Evolutionary conservation across 2,888 invertebrate genomes (phyloP).

Genomic region (Limnephilus lunatus): DNA sequence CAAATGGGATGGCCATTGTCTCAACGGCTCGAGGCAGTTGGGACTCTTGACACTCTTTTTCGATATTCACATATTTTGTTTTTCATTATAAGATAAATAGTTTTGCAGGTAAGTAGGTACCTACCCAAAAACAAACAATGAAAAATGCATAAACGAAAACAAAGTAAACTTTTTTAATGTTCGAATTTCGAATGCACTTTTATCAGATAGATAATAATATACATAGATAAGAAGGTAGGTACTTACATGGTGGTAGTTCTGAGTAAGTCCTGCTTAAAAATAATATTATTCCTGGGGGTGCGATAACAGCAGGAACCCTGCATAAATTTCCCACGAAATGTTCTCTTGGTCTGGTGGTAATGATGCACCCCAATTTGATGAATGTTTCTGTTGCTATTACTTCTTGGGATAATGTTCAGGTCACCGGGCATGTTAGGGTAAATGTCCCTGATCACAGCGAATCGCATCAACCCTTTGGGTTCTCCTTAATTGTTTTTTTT

Average conservation of each 20-base stretch:
- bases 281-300: conserved; percentile 20
- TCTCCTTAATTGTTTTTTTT: neutral
- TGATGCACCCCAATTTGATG: conserved; percentile 8
- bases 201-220: neutral
- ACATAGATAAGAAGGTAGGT: neutral
- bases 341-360: conserved; percentile 24
- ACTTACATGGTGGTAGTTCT: conserved; percentile 42
- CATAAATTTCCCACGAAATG: conserved; percentile 50
- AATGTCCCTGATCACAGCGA: conserved; percentile 8
- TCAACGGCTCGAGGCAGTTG: too few species aligned
- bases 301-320: conserved; percentile 51
- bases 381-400: neutral
- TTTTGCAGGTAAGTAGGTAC: neutral
- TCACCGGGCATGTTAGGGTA: conserved; percentile 54
- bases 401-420: conserved; percentile 18
- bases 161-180: neutral
- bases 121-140: neutral
- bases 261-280: conserved; percentile 53
- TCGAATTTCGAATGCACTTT: neutral
- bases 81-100: neutral
- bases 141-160: neutral
- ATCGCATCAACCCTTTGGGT: conserved; percentile 30
- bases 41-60: too few species aligned
- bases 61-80: too few species aligned
- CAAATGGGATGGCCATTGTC: too few species aligned